phyloP scores from a whole-genome alignment of 2,888 invertebrate species.

The Pyralis farinalis region DNA sequence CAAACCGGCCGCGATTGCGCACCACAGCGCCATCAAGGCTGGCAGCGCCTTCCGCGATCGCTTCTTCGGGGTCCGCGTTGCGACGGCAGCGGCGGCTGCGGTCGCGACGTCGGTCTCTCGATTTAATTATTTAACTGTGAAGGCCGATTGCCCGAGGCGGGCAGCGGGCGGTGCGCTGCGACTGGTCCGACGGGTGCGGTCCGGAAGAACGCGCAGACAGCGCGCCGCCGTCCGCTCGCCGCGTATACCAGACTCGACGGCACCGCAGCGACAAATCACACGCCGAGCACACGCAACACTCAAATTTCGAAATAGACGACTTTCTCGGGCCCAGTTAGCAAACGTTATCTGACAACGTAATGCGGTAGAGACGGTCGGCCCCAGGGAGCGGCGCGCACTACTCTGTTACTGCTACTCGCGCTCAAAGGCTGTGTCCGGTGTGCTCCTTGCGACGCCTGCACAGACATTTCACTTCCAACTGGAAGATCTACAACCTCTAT shows the following conservation, averaged over 20 bases:
- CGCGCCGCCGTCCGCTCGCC: slow-evolving; percentile 72
- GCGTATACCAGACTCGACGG: slow-evolving; percentile 69
- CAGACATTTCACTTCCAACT: slow-evolving; percentile 1
- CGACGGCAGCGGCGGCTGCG: slow-evolving; percentile 32
- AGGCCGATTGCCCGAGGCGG: slow-evolving; percentile 79
- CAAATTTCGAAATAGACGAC: slow-evolving; percentile 75
- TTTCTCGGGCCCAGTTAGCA: slow-evolving; percentile 69
- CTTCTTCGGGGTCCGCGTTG: slow-evolving; percentile 61
- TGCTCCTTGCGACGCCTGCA: slow-evolving; percentile 5
- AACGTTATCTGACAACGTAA: slow-evolving; percentile 54
- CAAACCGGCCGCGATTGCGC: slow-evolving; percentile 77
- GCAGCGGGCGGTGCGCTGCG: slow-evolving; percentile 70
- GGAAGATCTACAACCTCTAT: too few species aligned
- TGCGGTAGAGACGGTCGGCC: slow-evolving; percentile 37
- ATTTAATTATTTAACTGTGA: slow-evolving; percentile 76
- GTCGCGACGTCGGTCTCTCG: slow-evolving; percentile 57
- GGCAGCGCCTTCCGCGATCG: slow-evolving; percentile 71
- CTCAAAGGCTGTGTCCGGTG: slow-evolving; percentile 9
- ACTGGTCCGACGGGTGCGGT: slow-evolving; percentile 77
- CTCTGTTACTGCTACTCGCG: slow-evolving; percentile 19
- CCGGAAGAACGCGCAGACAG: slow-evolving; percentile 76
- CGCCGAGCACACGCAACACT: slow-evolving; percentile 64
- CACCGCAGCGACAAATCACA: slow-evolving; percentile 74
- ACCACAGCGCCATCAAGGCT: slow-evolving; percentile 77
- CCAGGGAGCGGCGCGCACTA: slow-evolving; percentile 17